Evolutionary conservation across 2,888 invertebrate genomes (phyloP).

Genomic region (Limnephilus marmoratus): DNA sequence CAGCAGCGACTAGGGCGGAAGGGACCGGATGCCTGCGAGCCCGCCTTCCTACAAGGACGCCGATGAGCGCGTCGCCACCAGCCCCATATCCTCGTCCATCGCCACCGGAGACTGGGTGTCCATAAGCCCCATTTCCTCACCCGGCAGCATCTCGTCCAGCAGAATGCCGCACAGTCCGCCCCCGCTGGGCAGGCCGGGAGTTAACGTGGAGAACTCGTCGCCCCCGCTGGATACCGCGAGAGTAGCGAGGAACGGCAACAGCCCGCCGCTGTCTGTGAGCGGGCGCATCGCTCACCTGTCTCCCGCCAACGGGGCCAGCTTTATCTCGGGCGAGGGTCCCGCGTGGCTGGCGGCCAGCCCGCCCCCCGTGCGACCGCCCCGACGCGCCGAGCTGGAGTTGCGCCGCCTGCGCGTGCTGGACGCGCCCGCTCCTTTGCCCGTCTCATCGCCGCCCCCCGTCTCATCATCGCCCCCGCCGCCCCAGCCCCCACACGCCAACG

Average conservation of each 20-base stretch:
- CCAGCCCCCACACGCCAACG: constrained; percentile 38
- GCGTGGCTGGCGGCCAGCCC: constrained; percentile 53
- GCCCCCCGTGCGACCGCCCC: constrained; percentile 63
- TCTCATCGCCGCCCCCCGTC: constrained; percentile 47
- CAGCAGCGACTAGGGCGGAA: constrained; percentile 17
- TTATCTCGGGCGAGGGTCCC: not conserved
- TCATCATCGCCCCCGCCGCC: constrained; percentile 23
- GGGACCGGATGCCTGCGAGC: constrained; percentile 48
- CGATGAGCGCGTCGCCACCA: constrained; percentile 38
- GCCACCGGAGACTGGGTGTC: constrained; percentile 53
- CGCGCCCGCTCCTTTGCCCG: constrained; percentile 64
- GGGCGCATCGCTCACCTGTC: constrained; percentile 22
- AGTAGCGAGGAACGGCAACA: not conserved
- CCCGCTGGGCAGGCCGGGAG: not conserved
- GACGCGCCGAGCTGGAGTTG: constrained; percentile 64
- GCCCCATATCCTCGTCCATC: constrained; percentile 53
- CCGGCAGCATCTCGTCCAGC: constrained; percentile 39
- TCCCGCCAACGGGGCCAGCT: constrained; percentile 16
- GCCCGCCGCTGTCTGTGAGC: constrained; percentile 10
- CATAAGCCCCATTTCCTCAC: constrained; percentile 45
- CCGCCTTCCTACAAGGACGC: constrained; percentile 24
- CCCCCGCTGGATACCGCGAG: not conserved
- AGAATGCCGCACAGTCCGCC: not conserved
- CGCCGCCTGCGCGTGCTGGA: constrained; percentile 62
- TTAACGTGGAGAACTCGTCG: not conserved